Evolutionary conservation across 2,113 vertebrate genomes (phyloP), one percentile per base, ranked within the genome.

Genomic region (Urocolius indicus): DNA sequence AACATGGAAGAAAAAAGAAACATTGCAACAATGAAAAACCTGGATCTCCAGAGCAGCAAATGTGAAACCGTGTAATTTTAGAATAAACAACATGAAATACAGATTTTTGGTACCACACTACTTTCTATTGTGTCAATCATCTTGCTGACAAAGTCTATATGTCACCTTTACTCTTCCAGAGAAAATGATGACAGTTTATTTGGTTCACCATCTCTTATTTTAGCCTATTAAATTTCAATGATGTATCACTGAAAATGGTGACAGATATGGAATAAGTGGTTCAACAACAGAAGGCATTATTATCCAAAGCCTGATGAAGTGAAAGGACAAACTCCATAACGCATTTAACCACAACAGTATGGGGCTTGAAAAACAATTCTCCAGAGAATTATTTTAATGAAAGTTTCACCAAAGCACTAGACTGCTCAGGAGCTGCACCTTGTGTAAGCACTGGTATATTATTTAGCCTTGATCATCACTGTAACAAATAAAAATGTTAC

Each of bases 61-160:
- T 11, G 16, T 79, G 43, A 95, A 91, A 85, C 17, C 7, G 22
- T 34, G 80, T 76, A 19, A 57, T 79, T 89, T 94, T 62, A 59
- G 43, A 79, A 69, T 51, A 93, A 90, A 73, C 6, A 30, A 6
- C 79, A 65, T 26, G 5, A 66, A 71, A 34, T 1, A 1, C 72
- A 49, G 6, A 24, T 59, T 83, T 94, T 36, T 32, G 6, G 26
- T 84, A 73, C 87, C 24, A n/a, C 5, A 6, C 22, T 29, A 2
- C 65, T 88, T 80, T 45, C 57, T 68, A 29, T 23, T 3, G 1
- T 48, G 29, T 0, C 0, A 65, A 32, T 16, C 5, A 8, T 75
- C 45, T 32, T 26, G 19, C 48, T 80, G 63, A 52, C 0, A 0
- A 32, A 46, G 12, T 30, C 45, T 61, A 32, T 30, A 3, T 26